Conservation (phyloP, 2,888 invertebrate genomes). For the Idaea biselata region DNA sequence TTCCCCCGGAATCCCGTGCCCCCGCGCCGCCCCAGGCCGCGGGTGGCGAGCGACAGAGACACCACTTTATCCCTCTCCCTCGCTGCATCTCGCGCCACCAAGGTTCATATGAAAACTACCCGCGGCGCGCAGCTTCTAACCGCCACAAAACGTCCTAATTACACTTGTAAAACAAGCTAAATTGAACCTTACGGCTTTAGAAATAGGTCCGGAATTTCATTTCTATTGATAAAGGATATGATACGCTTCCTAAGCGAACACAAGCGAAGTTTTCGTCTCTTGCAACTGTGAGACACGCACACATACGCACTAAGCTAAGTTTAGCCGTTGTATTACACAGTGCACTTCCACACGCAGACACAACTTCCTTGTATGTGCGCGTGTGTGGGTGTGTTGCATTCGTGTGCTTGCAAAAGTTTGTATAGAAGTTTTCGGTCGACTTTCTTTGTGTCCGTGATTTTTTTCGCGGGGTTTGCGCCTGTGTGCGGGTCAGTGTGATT, state of each 20-base stretch:
- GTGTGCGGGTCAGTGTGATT: constrained; percentile 77
- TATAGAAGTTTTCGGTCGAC: constrained; percentile 77
- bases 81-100: constrained; percentile 74
- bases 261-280: constrained; percentile 65
- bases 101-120: constrained; percentile 78
- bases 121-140: constrained; percentile 63
- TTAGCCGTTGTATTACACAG: constrained; percentile 61
- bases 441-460: constrained; percentile 81
- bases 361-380: constrained; percentile 48
- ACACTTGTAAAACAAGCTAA: constrained; percentile 11
- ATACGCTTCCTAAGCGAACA: constrained; percentile 34
- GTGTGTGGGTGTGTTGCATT: constrained; percentile 36
- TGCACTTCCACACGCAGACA: constrained; percentile 66
- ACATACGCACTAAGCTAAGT: constrained; percentile 65
- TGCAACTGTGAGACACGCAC: constrained; percentile 65
- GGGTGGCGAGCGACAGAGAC: constrained; percentile 63
- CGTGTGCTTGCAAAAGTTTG: constrained; percentile 70
- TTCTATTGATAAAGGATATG: constrained; percentile 25
- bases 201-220: constrained; percentile 18
- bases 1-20: constrained; percentile 38
- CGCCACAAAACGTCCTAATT: constrained; percentile 38
- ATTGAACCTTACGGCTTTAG: constrained; percentile 17
- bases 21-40: constrained; percentile 61
- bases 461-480: constrained; percentile 61
- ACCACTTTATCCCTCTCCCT: constrained; percentile 42